These are phyloP conservation scores for Aptenodytes forsteri DNA, from an alignment of 2,113 vertebrate genomes.

Conservation along the genomic window DNA sequence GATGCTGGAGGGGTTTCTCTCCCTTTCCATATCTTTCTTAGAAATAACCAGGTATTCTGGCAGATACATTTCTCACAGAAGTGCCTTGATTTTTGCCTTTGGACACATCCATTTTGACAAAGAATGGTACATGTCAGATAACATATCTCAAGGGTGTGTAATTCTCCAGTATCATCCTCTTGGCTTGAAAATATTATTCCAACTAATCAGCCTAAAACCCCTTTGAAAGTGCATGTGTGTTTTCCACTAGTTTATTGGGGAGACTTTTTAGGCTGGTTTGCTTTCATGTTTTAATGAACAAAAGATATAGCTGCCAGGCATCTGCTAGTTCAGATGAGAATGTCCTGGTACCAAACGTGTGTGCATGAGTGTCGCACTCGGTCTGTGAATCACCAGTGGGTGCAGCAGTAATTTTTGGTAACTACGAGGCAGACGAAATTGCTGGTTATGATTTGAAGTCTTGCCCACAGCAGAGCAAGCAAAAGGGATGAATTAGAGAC, in stretches of 20 bases:
- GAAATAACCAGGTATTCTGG: neutral
- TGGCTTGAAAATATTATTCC: neutral
- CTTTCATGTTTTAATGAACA: neutral
- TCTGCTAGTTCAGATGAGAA: neutral
- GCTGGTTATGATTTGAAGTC: conserved; percentile 71
- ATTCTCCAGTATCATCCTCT: neutral
- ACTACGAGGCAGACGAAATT: conserved; percentile 68
- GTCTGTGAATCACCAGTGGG: conserved; percentile 53
- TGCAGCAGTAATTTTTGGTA: conserved; percentile 63
- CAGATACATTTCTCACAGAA: neutral
- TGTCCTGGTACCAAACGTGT: neutral
- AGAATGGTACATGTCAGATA: neutral
- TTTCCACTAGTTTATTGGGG: neutral
- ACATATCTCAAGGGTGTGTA: neutral
- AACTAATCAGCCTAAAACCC: neutral
- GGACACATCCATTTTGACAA: neutral
- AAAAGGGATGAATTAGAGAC: conserved; percentile 72
- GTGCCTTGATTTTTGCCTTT: neutral
- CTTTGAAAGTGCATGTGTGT: neutral
- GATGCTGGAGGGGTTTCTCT: neutral
- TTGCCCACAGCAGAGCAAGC: conserved; percentile 59
- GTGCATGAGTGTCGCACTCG: neutral
- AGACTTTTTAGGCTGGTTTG: neutral
- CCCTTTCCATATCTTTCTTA: neutral
- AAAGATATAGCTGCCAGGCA: neutral